phyloP scores from a whole-genome alignment of 2,797 vertebrate species.

The Aplochiton taeniatus region DNA sequence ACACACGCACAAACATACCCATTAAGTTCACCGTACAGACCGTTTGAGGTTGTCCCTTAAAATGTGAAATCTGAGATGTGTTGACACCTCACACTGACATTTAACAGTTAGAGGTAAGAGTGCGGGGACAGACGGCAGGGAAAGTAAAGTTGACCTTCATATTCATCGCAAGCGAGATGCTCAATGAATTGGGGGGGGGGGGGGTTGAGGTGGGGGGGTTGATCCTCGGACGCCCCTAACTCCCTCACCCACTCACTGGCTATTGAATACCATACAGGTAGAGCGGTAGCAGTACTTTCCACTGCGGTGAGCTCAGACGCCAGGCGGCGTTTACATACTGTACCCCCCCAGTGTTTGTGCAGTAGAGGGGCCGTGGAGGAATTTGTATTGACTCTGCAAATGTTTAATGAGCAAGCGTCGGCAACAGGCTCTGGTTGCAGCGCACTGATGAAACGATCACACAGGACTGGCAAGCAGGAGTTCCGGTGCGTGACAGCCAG shows the following conservation, averaged over 20 bases:
- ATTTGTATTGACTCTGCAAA: slow-evolving; percentile 77
- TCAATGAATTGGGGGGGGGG: too few species aligned
- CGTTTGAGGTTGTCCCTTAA: too few species aligned
- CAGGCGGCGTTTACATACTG: slow-evolving; percentile 60
- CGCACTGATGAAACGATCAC: slow-evolving; percentile 58
- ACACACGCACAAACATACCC: too few species aligned
- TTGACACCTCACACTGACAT: slow-evolving; percentile 71
- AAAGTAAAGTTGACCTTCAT: slow-evolving; percentile 57
- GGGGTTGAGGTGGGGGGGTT: too few species aligned
- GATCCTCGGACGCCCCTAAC: slow-evolving; percentile 52
- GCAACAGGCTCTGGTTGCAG: slow-evolving; percentile 64
- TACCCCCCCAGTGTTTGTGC: slow-evolving; percentile 69
- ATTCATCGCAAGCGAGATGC: slow-evolving; percentile 52
- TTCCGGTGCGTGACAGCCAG: not conserved
- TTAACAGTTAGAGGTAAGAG: slow-evolving; percentile 63
- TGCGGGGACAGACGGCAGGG: slow-evolving; percentile 28
- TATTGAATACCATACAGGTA: slow-evolving; percentile 66
- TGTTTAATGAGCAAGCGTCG: slow-evolving; percentile 74
- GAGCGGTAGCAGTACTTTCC: slow-evolving; percentile 59
- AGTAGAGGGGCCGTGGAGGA: slow-evolving; percentile 62
- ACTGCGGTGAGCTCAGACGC: slow-evolving; percentile 57
- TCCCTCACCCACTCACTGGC: too few species aligned
- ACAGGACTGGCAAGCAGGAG: slow-evolving; percentile 17
- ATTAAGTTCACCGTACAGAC: not conserved
- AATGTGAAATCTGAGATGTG: slow-evolving; percentile 4